Percentiles rank a stretch among this genome's conserved stretches.
These are phyloP conservation scores for Melanotaenia trifasciata DNA, from an alignment of 2,797 vertebrate species.

Conservation along the genomic window DNA sequence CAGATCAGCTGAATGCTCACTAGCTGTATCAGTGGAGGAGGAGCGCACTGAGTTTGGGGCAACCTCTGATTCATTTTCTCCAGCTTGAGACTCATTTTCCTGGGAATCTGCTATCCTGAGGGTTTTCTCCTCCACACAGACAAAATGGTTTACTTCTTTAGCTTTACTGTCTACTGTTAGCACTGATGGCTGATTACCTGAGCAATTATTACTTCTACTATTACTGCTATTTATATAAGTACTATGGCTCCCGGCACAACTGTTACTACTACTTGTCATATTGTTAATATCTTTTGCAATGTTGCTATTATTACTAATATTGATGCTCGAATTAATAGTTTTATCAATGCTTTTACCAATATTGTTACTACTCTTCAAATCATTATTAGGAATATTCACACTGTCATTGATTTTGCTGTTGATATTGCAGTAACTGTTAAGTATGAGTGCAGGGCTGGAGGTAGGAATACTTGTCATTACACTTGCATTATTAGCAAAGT, in stretches of 20 bases:
- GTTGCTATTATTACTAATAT: slow-evolving; percentile 50
- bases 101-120: slow-evolving; percentile 58
- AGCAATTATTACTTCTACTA: slow-evolving; percentile 73
- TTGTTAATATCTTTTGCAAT: slow-evolving; percentile 47
- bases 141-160: slow-evolving; percentile 62
- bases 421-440: slow-evolving; percentile 69
- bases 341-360: slow-evolving; percentile 62
- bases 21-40: slow-evolving; percentile 91
- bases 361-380: slow-evolving; percentile 63
- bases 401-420: slow-evolving; percentile 56
- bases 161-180: slow-evolving; percentile 63
- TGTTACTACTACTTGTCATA: slow-evolving; percentile 55
- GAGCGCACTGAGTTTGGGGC: slow-evolving; percentile 84
- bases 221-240: slow-evolving; percentile 67
- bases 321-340: slow-evolving; percentile 47
- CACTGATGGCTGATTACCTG: slow-evolving; percentile 75
- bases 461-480: slow-evolving; percentile 66
- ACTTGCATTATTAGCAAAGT: slow-evolving; percentile 75
- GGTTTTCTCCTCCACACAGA: slow-evolving; percentile 54
- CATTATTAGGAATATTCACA: slow-evolving; percentile 53
- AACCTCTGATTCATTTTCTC: slow-evolving; percentile 71
- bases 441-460: slow-evolving; percentile 66
- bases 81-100: slow-evolving; percentile 61
- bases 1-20: slow-evolving; percentile 87
- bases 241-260: slow-evolving; percentile 63